phyloP scores from a whole-genome alignment of 2,888 invertebrate species.

The Volucella zonaria region DNA sequence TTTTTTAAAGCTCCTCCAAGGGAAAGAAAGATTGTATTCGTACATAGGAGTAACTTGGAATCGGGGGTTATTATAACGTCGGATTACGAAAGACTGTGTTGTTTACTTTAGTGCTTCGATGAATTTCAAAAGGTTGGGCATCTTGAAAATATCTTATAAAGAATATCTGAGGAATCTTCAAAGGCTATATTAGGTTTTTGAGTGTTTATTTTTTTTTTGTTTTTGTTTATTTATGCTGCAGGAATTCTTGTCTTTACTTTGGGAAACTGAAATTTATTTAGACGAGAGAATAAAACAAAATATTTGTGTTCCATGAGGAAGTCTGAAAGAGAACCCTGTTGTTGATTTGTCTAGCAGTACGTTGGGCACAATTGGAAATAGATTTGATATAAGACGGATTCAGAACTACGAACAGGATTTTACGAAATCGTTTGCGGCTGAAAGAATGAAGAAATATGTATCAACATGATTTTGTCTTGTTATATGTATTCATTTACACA shows the following conservation, averaged over 20 bases:
- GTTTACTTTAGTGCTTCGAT: constrained; percentile 45
- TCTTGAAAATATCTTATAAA: constrained; percentile 8
- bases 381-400: not conserved
- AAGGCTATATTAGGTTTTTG: constrained; percentile 13
- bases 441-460: too few species aligned
- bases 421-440: too few species aligned
- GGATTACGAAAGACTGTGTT: constrained; percentile 14
- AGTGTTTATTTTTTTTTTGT: too few species aligned
- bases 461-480: too few species aligned
- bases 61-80: constrained; percentile 23
- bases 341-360: constrained; percentile 10
- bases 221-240: constrained; percentile 13
- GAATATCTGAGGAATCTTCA: constrained; percentile 39
- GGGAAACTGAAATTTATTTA: constrained; percentile 17
- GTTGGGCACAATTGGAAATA: not conserved
- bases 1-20: not conserved
- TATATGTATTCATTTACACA: too few species aligned
- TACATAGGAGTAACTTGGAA: constrained; percentile 10
- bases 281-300: not conserved
- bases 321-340: not conserved
- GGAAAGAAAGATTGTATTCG: not conserved
- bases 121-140: constrained; percentile 25
- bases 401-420: not conserved
- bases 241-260: constrained; percentile 10
- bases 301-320: constrained; percentile 1